Base-by-base conservation (phyloP, 2,888 invertebrate genomes). In the Adela reaumurella region DNA sequence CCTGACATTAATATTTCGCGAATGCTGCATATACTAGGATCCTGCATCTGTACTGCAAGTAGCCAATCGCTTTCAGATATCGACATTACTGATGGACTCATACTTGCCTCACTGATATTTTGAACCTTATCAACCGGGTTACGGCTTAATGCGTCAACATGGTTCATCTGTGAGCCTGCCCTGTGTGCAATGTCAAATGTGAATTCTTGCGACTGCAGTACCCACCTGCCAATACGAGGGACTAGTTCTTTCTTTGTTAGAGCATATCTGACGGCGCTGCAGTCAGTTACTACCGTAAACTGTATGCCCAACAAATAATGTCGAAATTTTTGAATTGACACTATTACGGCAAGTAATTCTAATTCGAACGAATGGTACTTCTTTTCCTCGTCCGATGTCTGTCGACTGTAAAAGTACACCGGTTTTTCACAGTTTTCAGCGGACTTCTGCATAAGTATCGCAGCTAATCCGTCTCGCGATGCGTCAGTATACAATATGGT, bases 281-380 rank as follows among this genome's bases (percentile, higher is more conserved):
- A 64, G 51, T 68, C 64, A 0, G 64, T 65, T 1, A 59, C 50
- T 8, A 67, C 53, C 6, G 54, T 48, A 55, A 42, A 4, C 8
- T 35, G 35, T 18, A 50, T 49, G 3, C 60, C 60, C 16, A 57
- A 51, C 1, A 67, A 42, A 47, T 65, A 68, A 1, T 55, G 50
- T 14, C 64, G 50, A 51, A 68, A 65, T 49, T 60, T 58, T 42
- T 59, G 50, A 18, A 57, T 42, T 59, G 50, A 18, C 24, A 54
- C 58, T 0, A 67, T 59, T 0, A 68, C 54, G 0, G 68, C 68
- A 19, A 70, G 52, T 0, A 59, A 51, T 49, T 70, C 67, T 8
- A 64, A 48, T 47, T 73, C 67, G 18, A 63, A 61, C 1, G 61
- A 61, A 16, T 62, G 60, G 49, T 64, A 68, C 17, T 56, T 59